phyloP scores from a whole-genome alignment of 2,888 invertebrate genomes.

The Junonia oenone region DNA sequence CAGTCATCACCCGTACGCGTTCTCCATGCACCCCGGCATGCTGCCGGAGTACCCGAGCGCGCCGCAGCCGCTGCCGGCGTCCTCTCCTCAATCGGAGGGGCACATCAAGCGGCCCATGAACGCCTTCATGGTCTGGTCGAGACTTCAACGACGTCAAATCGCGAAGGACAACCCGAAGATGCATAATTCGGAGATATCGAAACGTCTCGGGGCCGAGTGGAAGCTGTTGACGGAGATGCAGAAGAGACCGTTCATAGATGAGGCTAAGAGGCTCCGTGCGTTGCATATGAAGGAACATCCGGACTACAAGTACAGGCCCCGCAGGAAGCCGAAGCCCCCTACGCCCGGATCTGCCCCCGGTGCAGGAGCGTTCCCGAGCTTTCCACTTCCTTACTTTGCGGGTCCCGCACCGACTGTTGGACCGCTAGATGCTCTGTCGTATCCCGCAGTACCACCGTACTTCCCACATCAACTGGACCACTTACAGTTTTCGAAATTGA shows the following conservation, averaged over 20 bases:
- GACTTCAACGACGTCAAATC: constrained; percentile 94
- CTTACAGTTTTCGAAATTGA: constrained; percentile 81
- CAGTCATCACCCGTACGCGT: constrained; percentile 76
- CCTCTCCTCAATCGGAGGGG: constrained; percentile 80
- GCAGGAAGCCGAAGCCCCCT: constrained; percentile 90
- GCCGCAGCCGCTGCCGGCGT: constrained; percentile 67
- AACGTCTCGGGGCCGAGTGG: constrained; percentile 95
- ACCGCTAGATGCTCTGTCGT: constrained; percentile 81
- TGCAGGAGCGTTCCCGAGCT: constrained; percentile 81
- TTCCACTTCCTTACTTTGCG: constrained; percentile 82
- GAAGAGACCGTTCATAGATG: constrained; percentile 96
- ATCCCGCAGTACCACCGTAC: constrained; percentile 85
- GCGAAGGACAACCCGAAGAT: constrained; percentile 96
- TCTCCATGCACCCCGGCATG: constrained; percentile 74
- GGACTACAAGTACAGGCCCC: constrained; percentile 93
- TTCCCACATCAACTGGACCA: constrained; percentile 87
- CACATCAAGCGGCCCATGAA: constrained; percentile 99
- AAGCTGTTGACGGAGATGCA: constrained; percentile 91
- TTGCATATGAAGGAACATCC: constrained; percentile 95
- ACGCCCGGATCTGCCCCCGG: constrained; percentile 71
- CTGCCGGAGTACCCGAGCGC: constrained; percentile 65
- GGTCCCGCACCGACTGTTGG: constrained; percentile 79
- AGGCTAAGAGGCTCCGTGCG: constrained; percentile 92
- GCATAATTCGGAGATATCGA: constrained; percentile 95
- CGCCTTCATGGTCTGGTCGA: constrained; percentile 98